A percentile compares a stretch with the other conserved stretches of the same genome.
Conservation (phyloP, 2,113 vertebrate species). For the Himantopus leucocephalus region DNA sequence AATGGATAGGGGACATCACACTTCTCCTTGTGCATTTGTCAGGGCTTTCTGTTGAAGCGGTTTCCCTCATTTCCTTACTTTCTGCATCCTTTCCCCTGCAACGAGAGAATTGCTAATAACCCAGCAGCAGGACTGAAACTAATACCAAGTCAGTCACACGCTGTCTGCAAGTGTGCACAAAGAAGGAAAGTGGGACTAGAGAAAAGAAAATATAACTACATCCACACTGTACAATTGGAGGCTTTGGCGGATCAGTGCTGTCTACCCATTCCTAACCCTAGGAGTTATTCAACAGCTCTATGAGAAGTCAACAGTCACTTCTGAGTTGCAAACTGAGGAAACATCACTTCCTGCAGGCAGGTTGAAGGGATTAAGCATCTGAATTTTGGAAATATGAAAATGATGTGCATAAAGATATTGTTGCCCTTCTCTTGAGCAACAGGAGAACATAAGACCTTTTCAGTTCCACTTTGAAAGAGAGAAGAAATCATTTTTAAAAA, state of each 20-base stretch:
- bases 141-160: not conserved
- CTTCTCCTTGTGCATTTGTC: not conserved
- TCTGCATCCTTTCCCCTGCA: not conserved
- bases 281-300: not conserved
- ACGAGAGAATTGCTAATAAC: not conserved
- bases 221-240: not conserved
- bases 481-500: not conserved
- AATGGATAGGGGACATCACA: too few relatives aligned
- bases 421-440: not conserved
- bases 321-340: not conserved
- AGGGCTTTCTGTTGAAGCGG: rapidly evolving
- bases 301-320: not conserved
- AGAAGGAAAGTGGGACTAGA: not conserved
- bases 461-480: not conserved
- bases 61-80: not conserved
- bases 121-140: not conserved
- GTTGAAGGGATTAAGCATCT: not conserved
- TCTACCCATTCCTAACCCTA: not conserved
- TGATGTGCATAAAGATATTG: not conserved
- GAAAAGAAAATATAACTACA: not conserved
- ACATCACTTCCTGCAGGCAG: not conserved
- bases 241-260: not conserved
- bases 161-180: not conserved
- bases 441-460: not conserved
- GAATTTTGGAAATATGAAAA: not conserved